These are phyloP conservation scores for Platysteira castanea DNA, from an alignment of 2,113 vertebrate genomes.

Conservation along the genomic window DNA sequence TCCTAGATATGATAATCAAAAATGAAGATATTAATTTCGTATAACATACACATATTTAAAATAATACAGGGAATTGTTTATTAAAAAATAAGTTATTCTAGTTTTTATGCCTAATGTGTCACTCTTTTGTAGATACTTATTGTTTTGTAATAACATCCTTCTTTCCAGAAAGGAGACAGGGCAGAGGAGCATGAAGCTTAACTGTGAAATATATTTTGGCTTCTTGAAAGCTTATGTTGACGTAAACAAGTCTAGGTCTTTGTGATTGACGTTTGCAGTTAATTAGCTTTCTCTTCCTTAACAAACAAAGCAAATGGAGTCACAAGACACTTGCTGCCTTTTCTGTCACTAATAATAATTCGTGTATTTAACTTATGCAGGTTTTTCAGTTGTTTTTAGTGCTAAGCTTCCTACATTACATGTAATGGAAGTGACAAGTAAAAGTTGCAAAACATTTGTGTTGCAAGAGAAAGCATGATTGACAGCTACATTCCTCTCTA, in stretches of 20 bases:
- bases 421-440: slow-evolving; percentile 32
- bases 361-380: slow-evolving; percentile 63
- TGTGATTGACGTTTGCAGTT: slow-evolving; percentile 55
- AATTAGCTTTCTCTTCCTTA: slow-evolving; percentile 67
- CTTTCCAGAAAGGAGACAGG: not conserved
- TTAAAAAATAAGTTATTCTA: not conserved
- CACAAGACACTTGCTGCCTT: slow-evolving; percentile 39
- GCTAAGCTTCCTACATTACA: slow-evolving; percentile 45
- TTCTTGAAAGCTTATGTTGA: slow-evolving; percentile 58
- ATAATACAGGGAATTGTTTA: not conserved
- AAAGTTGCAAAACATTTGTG: slow-evolving; percentile 34
- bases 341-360: slow-evolving; percentile 63
- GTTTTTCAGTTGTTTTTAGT: slow-evolving; percentile 59
- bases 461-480: slow-evolving; percentile 32
- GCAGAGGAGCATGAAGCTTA: not conserved
- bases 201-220: slow-evolving; percentile 47
- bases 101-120: not conserved
- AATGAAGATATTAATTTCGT: not conserved
- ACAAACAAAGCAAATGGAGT: slow-evolving; percentile 64
- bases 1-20: not conserved
- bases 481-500: slow-evolving; percentile 22
- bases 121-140: not conserved
- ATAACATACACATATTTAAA: not conserved
- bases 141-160: slow-evolving; percentile 14
- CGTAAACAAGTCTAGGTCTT: slow-evolving; percentile 57